Percentiles rank a stretch among this genome's conserved stretches.
Evolutionary conservation across 2,888 invertebrate genomes (phyloP).

Genomic region (Thelaira solivaga): DNA sequence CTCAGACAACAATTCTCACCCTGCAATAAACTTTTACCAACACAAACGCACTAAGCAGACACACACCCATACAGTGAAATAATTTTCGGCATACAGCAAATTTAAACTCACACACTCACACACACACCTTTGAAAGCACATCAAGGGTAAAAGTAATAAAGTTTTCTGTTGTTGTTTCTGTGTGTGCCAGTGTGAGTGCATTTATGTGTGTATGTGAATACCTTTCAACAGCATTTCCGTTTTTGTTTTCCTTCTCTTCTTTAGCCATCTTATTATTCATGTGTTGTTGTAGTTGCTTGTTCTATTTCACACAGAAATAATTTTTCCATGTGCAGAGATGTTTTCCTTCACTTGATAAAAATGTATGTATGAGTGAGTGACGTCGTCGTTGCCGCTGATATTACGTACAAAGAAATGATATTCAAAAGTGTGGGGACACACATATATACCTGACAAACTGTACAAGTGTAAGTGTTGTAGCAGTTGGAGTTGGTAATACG

Average conservation of each 20-base stretch:
- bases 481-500: conserved; percentile 1
- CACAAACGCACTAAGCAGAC: conserved; percentile 20
- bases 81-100: conserved; percentile 53
- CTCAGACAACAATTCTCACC: conserved; percentile 63
- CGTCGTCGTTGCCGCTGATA: not conserved
- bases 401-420: not conserved
- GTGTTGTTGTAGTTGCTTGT: not conserved
- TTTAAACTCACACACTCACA: not conserved
- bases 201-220: conserved; percentile 19
- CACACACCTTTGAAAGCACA: conserved; percentile 32
- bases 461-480: not conserved
- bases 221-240: conserved; percentile 61
- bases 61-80: conserved; percentile 59
- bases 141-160: conserved; percentile 62
- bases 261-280: conserved; percentile 23
- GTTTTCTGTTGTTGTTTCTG: conserved; percentile 27
- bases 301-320: too few species aligned
- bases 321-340: conserved; percentile 37
- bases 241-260: conserved; percentile 58
- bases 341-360: conserved; percentile 1
- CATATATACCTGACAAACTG: conserved; percentile 23
- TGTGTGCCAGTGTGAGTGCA: not conserved
- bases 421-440: not conserved
- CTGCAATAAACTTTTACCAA: conserved; percentile 38
- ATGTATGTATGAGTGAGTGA: conserved; percentile 12